phyloP scores from a whole-genome alignment of 2,113 vertebrate species.

The Brachypodius melanocephalos region DNA sequence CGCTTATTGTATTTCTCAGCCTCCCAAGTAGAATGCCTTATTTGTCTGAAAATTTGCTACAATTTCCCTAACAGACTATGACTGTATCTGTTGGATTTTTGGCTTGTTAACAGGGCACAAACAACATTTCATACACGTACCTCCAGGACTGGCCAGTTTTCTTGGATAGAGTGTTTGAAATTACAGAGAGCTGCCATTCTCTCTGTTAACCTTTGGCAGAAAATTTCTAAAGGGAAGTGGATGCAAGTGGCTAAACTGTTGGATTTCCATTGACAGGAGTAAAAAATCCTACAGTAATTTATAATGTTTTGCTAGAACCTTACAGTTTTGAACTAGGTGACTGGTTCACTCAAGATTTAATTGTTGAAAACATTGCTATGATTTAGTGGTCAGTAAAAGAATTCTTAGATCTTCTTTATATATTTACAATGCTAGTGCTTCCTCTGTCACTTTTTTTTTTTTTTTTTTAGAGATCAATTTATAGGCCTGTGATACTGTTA shows the following conservation, averaged over 20 bases:
- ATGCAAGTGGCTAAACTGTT: background rate
- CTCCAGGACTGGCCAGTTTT: background rate
- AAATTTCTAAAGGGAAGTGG: background rate
- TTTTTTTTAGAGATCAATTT: background rate
- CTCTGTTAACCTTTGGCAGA: background rate
- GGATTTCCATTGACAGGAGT: background rate
- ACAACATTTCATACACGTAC: accelerated
- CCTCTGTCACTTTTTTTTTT: background rate
- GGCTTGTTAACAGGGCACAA: background rate
- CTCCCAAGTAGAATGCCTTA: conserved; percentile 6
- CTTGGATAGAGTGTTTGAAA: background rate
- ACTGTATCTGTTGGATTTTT: background rate
- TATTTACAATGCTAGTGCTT: background rate
- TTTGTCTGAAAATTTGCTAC: conserved; percentile 22
- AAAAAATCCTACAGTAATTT: background rate
- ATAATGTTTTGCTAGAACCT: background rate
- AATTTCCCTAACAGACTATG: background rate
- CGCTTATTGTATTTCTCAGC: background rate
- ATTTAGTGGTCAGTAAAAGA: background rate
- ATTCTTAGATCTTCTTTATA: background rate
- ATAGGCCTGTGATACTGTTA: background rate
- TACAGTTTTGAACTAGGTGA: background rate
- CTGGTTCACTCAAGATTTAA: background rate
- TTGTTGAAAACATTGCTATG: background rate
- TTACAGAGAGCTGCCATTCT: background rate